Conservation (phyloP, 2,113 vertebrate genomes). For the Pterocles orientalis region DNA sequence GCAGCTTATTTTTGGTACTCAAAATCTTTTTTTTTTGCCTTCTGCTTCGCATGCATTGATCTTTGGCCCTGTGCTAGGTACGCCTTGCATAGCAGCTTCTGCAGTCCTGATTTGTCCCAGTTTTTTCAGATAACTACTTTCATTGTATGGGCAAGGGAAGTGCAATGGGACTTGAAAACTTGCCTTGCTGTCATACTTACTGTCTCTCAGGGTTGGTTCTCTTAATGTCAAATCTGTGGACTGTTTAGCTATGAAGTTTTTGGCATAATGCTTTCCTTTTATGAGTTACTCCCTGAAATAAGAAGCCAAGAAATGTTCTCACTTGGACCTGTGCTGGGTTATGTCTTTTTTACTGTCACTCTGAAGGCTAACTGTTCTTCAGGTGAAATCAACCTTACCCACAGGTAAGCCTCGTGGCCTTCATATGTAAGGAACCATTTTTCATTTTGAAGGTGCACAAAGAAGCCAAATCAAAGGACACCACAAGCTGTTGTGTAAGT, state of each 20-base stretch:
- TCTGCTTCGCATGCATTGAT: neutral
- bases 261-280: neutral
- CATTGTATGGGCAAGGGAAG: neutral
- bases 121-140: neutral
- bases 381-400: neutral
- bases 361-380: neutral
- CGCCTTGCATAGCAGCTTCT: neutral
- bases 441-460: neutral
- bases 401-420: neutral
- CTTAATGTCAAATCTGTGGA: neutral
- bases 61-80: neutral
- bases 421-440: neutral
- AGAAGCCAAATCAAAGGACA: neutral
- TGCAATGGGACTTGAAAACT: neutral
- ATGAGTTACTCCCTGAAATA: neutral
- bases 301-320: neutral
- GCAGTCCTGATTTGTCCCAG: neutral
- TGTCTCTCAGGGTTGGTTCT: neutral
- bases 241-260: neutral
- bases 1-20: constrained; percentile 53
- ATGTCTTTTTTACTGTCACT: neutral
- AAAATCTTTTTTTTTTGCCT: neutral
- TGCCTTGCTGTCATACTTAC: neutral
- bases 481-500: neutral
- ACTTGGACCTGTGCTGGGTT: neutral